These are phyloP conservation scores for Scolopax rusticola DNA, from an alignment of 2,797 vertebrate genomes.

Conservation along the genomic window DNA sequence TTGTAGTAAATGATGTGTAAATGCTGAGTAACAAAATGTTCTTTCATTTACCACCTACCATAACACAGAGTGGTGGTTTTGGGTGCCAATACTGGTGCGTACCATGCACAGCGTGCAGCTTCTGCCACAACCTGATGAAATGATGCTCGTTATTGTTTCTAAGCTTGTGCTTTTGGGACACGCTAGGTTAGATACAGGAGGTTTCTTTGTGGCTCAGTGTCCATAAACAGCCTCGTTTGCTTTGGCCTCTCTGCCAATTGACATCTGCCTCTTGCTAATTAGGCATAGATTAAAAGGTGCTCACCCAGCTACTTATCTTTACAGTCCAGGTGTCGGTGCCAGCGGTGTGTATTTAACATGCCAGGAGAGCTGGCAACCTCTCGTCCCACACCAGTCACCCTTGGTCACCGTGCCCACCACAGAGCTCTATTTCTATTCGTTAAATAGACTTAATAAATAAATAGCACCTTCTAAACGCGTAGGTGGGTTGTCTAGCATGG, in stretches of 20 bases:
- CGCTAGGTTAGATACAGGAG: background rate
- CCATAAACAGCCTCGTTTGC: background rate
- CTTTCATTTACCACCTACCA: background rate
- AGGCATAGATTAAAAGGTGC: background rate
- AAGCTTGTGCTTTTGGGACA: rapidly evolving
- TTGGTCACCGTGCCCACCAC: background rate
- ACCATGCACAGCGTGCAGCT: rapidly evolving
- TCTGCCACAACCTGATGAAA: background rate
- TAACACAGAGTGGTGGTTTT: background rate
- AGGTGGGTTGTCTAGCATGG: background rate
- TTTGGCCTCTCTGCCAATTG: background rate
- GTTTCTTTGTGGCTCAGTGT: background rate
- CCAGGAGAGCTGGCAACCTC: background rate
- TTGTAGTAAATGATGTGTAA: background rate
- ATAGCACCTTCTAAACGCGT: constrained; percentile 31
- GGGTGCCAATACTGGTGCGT: background rate
- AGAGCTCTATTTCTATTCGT: constrained; percentile 28
- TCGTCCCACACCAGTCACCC: background rate
- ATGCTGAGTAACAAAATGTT: background rate
- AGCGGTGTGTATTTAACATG: background rate
- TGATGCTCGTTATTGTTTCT: background rate
- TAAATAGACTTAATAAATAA: constrained; percentile 58
- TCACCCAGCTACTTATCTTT: constrained; percentile 20
- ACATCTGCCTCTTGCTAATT: constrained; percentile 45
- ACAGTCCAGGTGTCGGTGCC: background rate